Evolutionary conservation across 2,888 invertebrate species (phyloP).

Genomic region (Smittia sp.): DNA sequence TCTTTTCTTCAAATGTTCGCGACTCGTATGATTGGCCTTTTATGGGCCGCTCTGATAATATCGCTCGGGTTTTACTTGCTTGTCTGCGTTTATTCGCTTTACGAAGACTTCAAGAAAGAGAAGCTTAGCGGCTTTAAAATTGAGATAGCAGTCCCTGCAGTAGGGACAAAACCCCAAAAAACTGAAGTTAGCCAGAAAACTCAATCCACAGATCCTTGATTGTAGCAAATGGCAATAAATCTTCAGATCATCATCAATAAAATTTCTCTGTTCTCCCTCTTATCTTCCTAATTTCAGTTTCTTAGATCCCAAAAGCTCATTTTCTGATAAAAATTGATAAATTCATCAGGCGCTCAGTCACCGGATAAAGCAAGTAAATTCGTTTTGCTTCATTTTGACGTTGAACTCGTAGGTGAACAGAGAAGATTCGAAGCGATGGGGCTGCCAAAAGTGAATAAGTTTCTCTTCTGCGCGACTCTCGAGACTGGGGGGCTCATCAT

Average conservation of each 20-base stretch:
- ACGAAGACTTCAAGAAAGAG: not conserved
- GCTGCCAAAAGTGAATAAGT: not conserved
- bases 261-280: too few relatives aligned
- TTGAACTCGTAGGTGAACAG: too few relatives aligned
- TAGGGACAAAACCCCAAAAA: not conserved
- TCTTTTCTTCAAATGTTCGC: not conserved
- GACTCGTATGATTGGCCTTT: not conserved
- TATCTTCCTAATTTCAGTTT: too few relatives aligned
- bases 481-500: slow-evolving; percentile 17
- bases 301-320: too few relatives aligned
- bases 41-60: not conserved
- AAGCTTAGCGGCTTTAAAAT: not conserved
- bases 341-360: too few relatives aligned
- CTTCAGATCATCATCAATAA: too few relatives aligned
- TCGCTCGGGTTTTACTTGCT: not conserved
- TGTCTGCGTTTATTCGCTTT: not conserved
- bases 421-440: too few relatives aligned
- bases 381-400: too few relatives aligned
- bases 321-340: too few relatives aligned
- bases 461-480: not conserved
- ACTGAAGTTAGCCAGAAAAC: not conserved
- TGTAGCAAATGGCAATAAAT: too few relatives aligned
- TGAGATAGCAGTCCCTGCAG: not conserved
- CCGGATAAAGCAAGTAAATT: too few relatives aligned
- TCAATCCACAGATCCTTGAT: not conserved